Base-by-base conservation (phyloP, 2,888 invertebrate genomes). In the Neoitamus cyanurus region DNA sequence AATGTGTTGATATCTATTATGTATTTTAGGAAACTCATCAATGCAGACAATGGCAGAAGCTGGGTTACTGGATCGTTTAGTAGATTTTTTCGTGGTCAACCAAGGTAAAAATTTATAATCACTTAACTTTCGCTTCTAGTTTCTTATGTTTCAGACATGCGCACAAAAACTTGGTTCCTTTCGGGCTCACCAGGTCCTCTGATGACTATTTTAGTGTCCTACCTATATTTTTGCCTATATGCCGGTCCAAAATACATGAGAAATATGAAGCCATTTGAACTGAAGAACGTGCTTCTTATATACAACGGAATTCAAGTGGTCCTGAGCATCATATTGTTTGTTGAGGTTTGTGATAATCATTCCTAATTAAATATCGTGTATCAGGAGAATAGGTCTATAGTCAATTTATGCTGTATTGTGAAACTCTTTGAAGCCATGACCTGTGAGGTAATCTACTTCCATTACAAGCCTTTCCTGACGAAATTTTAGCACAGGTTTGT, bases 291-390 rank as follows among this genome's bases (percentile, higher is more conserved):
- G 0, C 91, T 98, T 87, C 93, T 98, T 75, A 89, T 96, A 7
- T 98, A 98, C 92, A 98, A 98, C 91, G 95, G 97, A 84, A 89
- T 96, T 25, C 98, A 98, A 94, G 97, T 98, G 13, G 86, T 96
- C 20, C 93, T 97, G 86, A 98, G 97, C 89, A 92, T 93, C 86
- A 96, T 94, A 92, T 92, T 97, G 77, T 97, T 97, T 89, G 92
- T 93, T 88, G 95, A 95, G 93, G 94, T 94, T n/a, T n/a, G 89
- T 58, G 34, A 46, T 1, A n/a, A 30, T 42, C 3, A 30, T 31
- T 30, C 5, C 3, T 15, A 7, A 28, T 48, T 36, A 30, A 11
- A 70, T 28, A 36, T 37, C 70, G 11, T 42, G 3, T 37, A 46
- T n/a, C n/a, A n/a, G n/a, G n/a, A n/a, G n/a, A n/a, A n/a, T n/a